Base-by-base conservation (phyloP, 2,113 vertebrate genomes). In the Donacobius atricapilla region DNA sequence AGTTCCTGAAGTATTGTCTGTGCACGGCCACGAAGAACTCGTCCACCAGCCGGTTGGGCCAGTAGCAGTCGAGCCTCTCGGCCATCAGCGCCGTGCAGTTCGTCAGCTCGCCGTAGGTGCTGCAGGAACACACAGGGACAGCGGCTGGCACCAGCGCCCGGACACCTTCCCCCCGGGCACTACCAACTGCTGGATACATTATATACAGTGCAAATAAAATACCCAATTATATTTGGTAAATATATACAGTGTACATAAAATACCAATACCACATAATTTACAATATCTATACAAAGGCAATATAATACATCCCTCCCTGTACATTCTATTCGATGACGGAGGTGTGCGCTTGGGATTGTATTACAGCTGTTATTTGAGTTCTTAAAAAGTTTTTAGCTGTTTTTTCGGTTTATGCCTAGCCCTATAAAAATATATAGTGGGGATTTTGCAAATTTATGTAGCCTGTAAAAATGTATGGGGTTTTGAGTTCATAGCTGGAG, bases 41-140 rank as follows among this genome's bases (percentile, higher is more conserved):
- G 12, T 99, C 99, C 97, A 99, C 99, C 42, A 98, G 96, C 3
- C 87, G 93, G 94, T 99, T 99, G 45, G 99, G 99, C 99, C 99
- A 99, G 97, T 97, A 99, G 96, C 99, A 99, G 64, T 97, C 94
- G 92, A 99, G 97, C 70, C 96, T 97, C 17, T 77, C 39, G 0
- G 99, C 98, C 71, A 99, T 96, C 13, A 98, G 84, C 53, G 30
- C 93, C 3, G 99, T 99, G 98, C 99, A 99, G 97, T 99, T 98
- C 0, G 98, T 99, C 77, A 99, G 98, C 73, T 99, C 98, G 3
- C 96, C 88, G 8, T 99, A 99, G 40, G 91, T 97, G 45, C 96
- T 97, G 94, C 73, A 94, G n/a, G n/a, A n/a, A 96, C 68, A 83
- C 93, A 90, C 48, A 40, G 15, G 40, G 40, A 42, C 40, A 42